A percentile compares a stretch with the other conserved stretches of the same genome.
These are phyloP conservation scores for Fabriciana adippe DNA, from an alignment of 2,888 invertebrate genomes.

Conservation along the genomic window DNA sequence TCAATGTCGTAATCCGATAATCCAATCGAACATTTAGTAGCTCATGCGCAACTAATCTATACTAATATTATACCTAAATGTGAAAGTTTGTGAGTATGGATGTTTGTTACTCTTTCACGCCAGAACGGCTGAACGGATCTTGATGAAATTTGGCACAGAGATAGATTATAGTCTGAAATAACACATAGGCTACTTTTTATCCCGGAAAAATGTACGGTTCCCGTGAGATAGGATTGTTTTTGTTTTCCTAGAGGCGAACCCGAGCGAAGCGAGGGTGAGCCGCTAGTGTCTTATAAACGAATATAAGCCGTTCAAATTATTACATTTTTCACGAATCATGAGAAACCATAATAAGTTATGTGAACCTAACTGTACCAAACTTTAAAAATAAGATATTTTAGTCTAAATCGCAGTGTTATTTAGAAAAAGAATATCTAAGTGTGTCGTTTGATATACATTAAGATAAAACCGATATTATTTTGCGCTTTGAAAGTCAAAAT, in stretches of 20 bases:
- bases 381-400: conserved; percentile 28
- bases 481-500: conserved; percentile 24
- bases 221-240: too few species aligned
- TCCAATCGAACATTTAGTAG: background rate
- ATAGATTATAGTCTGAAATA: too few species aligned
- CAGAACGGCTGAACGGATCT: too few species aligned
- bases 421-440: conserved; percentile 35
- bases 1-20: background rate
- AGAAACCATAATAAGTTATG: conserved; percentile 40
- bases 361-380: conserved; percentile 38
- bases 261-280: too few species aligned
- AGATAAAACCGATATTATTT: conserved; percentile 34
- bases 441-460: conserved; percentile 42
- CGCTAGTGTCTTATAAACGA: background rate
- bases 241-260: too few species aligned
- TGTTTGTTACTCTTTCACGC: too few species aligned
- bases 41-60: conserved; percentile 7
- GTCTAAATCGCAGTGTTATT: too few species aligned
- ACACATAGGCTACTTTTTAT: too few species aligned
- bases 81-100: background rate
- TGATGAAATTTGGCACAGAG: too few species aligned
- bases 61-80: background rate
- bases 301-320: conserved; percentile 36
- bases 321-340: conserved; percentile 43
- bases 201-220: too few species aligned